Base-by-base conservation (phyloP, 2,113 vertebrate species). In the Oncorhynchus gorbuscha region DNA sequence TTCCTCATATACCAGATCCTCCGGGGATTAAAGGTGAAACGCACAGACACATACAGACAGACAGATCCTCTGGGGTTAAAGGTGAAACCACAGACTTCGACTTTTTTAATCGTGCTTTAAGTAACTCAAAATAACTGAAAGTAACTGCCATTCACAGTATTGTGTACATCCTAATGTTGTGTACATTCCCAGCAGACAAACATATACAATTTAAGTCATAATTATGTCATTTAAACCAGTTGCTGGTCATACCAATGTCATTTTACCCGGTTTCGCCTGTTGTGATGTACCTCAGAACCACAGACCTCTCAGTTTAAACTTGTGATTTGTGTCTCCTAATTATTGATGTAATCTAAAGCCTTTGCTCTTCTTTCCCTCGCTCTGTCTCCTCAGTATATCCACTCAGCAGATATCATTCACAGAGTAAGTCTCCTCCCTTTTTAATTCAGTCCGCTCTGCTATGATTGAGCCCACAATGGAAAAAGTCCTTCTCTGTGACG, bases 1-100 rank as follows among this genome's bases (percentile, higher is more conserved):
- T 99, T 99, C 81, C 96, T 99, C 76, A 99, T 99, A 89, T 99
- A 99, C 87, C 98, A 99, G 82, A 99, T 99, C 80, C 95, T 99
- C 67, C 91, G 98, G 82, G 98, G 98, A 30, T 93, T 99, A 76
- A 99, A 99, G 97, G 98, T 99, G 89, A 82, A 81, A 0, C 68
- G 32, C 32, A 35, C 32, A 35, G 5, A 35, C 32, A 6, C 32
- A 35, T 5, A 35, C 32, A 35, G 32, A 6, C 32, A 6, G 32
- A 35, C 97, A 99, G 82, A 99, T 99, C 80, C 95, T 99, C 67
- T 91, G 98, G 81, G 98, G 30, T 93, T 99, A 76, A 99, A 99
- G 97, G 98, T 99, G 89, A 82, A 80, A 0, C 68, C 51, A 5
- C 51, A 55, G 0, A 55, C 16, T 0, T 5, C 1, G 0, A 55